Base-by-base conservation (phyloP, 2,113 vertebrate genomes). In the Myrmecobius fasciatus region DNA sequence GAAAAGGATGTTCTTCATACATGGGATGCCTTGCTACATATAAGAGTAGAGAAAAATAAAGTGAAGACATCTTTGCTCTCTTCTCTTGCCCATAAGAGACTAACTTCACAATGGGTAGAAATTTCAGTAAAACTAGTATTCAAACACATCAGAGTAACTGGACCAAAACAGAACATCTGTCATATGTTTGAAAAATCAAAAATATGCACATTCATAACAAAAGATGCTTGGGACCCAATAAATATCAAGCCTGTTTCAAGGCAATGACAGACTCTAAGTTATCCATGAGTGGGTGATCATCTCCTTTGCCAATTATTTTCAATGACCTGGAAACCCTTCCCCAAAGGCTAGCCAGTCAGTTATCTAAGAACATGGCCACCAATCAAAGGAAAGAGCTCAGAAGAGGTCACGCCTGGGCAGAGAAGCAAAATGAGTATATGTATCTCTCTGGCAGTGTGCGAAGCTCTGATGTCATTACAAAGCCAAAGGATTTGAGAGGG, bases 181-280 rank as follows among this genome's bases (percentile, higher is more conserved):
- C 90, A 93, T 92, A 43, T 47, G 93, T 83, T 89, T 95, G 52
- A 93, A 93, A 96, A 94, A 97, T 95, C 95, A 89, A 96, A 52
- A 56, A n/a, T 54, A 49, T 52, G 52, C 26, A 89, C 92, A 92
- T 93, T 95, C 47, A 90, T 93, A 95, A 94, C 93, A 52, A 94
- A 94, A 90, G 60, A 95, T 36, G 89, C 14, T 94, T 96, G 94
- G 12, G 93, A 95, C 94, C 94, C 53, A 91, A 94, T 89, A n/a
- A 60, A 91, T 51, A 89, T 93, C 90, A 91, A 95, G 96, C 49
- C 90, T 92, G 93, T 90, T 92, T 94, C 48, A 67, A 94, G 49
- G 24, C 91, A 93, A 94, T 94, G 53, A 49, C 52, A 93, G 92
- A 60, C 25, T 94, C 92, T 95, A 92, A 83, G 8, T 83, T 93